Evolutionary conservation across 2,113 vertebrate species (phyloP).

Genomic region (Lanius ludovicianus): DNA sequence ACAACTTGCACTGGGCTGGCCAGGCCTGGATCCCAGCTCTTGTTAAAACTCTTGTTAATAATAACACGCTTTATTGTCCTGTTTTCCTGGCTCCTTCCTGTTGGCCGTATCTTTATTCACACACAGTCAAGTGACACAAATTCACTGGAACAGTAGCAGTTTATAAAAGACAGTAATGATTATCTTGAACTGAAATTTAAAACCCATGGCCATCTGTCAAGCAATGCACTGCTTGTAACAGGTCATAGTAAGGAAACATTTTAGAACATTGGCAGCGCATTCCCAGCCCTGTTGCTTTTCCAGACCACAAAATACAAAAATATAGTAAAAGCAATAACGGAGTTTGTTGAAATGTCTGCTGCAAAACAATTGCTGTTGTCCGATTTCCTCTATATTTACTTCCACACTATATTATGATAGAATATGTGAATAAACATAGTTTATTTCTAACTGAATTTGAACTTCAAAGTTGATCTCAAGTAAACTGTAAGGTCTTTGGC

Average conservation of each 20-base stretch:
- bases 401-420: not conserved
- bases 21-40: not conserved
- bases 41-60: not conserved
- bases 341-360: slow-evolving; percentile 27
- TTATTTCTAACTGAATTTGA: not conserved
- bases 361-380: slow-evolving; percentile 55
- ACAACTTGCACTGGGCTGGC: not conserved
- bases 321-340: not conserved
- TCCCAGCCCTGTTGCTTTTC: not conserved
- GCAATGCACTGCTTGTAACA: not conserved
- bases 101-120: slow-evolving; percentile 1
- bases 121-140: slow-evolving; percentile 12
- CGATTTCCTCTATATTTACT: not conserved
- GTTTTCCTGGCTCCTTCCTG: slow-evolving; percentile 1
- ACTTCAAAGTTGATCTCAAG: not conserved
- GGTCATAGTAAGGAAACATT: not conserved
- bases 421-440: not conserved
- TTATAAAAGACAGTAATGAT: slow-evolving; percentile 4
- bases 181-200: not conserved
- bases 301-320: slow-evolving; percentile 24
- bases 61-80: not conserved
- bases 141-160: slow-evolving; percentile 12
- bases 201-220: not conserved
- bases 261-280: not conserved
- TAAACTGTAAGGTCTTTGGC: not conserved